Conservation (phyloP, 2,888 invertebrate species). For the Standfussiana lucernea region DNA sequence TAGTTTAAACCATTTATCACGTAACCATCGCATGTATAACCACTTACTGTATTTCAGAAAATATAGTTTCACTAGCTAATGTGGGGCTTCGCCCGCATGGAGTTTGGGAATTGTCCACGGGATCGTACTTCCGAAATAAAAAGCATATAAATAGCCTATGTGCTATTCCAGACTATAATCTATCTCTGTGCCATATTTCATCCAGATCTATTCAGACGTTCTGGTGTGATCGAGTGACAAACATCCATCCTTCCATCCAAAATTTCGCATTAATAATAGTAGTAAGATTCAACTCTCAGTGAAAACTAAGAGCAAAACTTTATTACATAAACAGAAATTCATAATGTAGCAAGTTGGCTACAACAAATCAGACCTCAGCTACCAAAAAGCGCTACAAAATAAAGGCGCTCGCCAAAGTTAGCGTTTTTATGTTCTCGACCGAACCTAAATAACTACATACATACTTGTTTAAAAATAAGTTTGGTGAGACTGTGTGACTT, state of each 20-base stretch:
- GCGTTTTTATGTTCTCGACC: conserved; percentile 5
- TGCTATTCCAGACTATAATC: neutral
- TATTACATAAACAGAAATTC: neutral
- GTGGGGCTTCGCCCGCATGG: neutral
- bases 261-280: neutral
- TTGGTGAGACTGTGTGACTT: neutral
- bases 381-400: neutral
- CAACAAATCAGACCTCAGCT: neutral
- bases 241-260: neutral
- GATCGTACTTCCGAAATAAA: neutral
- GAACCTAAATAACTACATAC: neutral
- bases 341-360: neutral
- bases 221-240: neutral
- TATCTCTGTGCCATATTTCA: neutral
- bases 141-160: neutral
- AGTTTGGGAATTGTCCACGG: neutral
- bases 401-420: neutral
- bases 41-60: neutral
- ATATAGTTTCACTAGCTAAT: neutral
- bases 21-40: neutral
- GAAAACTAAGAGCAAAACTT: neutral
- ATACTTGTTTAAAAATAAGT: conserved; percentile 7
- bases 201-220: neutral
- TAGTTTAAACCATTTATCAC: neutral
- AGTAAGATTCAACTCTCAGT: neutral